Conservation (phyloP, 64 coral and sea anemone species). For the Actinia equina region DNA sequence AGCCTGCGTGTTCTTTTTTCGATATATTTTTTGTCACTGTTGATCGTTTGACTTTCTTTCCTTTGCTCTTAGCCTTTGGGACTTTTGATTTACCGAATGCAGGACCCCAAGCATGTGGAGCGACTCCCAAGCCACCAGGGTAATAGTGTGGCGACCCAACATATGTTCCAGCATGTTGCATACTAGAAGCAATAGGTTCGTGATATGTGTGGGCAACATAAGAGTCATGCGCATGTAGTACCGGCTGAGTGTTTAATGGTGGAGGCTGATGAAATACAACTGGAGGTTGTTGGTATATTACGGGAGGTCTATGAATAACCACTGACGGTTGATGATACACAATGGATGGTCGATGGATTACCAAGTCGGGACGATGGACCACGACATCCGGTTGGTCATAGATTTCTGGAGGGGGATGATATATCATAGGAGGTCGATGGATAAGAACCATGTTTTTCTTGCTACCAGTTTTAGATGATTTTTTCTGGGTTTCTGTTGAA, state of each 20-base stretch:
- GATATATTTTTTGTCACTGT: not conserved
- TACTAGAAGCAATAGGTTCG: slow-evolving; percentile 55
- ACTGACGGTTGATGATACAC: slow-evolving; percentile 92
- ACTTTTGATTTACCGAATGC: slow-evolving; percentile 49
- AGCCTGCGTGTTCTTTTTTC: too few relatives aligned
- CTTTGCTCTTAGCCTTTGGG: slow-evolving; percentile 12
- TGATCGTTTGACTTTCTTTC: slow-evolving; percentile 26
- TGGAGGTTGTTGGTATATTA: slow-evolving; percentile 81
- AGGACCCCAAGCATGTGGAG: slow-evolving; percentile 1
- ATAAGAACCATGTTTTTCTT: slow-evolving; percentile 93
- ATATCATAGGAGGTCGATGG: slow-evolving; percentile 79
- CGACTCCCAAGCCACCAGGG: slow-evolving; percentile 57
- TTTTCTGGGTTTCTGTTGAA: not conserved
- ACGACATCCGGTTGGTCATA: slow-evolving; percentile 85
- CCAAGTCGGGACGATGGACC: slow-evolving; percentile 78
- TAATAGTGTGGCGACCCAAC: slow-evolving; percentile 80
- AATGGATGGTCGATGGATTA: slow-evolving; percentile 88
- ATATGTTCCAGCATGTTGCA: slow-evolving; percentile 70
- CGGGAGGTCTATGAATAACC: slow-evolving; percentile 86
- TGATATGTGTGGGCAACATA: slow-evolving; percentile 70
- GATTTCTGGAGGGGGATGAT: slow-evolving; percentile 94
- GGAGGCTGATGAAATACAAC: slow-evolving; percentile 97
- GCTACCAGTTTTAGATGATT: not conserved
- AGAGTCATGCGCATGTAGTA: slow-evolving; percentile 81
- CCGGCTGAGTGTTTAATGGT: slow-evolving; percentile 75